These are phyloP conservation scores for Chaetorhynchus papuensis DNA, from an alignment of 2,113 vertebrate genomes.

Conservation along the genomic window DNA sequence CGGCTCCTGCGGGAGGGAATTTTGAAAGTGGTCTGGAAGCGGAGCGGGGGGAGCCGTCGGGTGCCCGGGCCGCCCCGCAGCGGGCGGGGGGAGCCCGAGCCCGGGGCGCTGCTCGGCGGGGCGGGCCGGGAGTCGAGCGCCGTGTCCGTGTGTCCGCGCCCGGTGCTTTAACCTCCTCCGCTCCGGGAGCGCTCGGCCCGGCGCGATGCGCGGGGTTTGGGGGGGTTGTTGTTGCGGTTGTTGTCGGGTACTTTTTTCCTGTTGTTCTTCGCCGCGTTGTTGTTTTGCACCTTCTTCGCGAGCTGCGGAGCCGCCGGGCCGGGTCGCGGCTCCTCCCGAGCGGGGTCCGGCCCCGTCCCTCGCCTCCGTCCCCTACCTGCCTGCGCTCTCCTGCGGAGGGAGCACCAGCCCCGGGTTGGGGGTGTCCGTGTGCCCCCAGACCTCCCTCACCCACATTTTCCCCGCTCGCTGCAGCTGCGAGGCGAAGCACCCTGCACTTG, in stretches of 20 bases:
- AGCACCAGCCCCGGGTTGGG: background rate
- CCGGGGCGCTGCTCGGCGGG: background rate
- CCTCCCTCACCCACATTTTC: background rate
- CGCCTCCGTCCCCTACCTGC: background rate
- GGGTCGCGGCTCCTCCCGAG: background rate
- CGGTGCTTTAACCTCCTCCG: background rate
- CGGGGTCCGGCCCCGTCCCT: background rate
- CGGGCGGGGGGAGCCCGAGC: background rate
- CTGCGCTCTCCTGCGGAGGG: background rate
- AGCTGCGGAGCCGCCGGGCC: background rate
- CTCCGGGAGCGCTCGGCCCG: background rate
- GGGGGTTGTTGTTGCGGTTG: background rate
- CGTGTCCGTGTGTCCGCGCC: background rate
- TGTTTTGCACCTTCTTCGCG: background rate
- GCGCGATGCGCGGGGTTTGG: background rate
- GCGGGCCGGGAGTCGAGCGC: background rate
- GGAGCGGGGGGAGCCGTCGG: background rate
- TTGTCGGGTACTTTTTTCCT: background rate
- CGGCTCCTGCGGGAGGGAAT: constrained; percentile 42
- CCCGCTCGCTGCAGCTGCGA: background rate
- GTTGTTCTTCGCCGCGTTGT: background rate
- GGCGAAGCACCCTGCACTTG: background rate
- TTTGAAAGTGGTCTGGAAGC: constrained; percentile 58
- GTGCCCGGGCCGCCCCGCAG: background rate
- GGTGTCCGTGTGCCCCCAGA: background rate